A percentile compares a stretch with the other conserved stretches of the same genome.
Conservation (phyloP, 2,888 invertebrate genomes). For the Tinea pellionella region DNA sequence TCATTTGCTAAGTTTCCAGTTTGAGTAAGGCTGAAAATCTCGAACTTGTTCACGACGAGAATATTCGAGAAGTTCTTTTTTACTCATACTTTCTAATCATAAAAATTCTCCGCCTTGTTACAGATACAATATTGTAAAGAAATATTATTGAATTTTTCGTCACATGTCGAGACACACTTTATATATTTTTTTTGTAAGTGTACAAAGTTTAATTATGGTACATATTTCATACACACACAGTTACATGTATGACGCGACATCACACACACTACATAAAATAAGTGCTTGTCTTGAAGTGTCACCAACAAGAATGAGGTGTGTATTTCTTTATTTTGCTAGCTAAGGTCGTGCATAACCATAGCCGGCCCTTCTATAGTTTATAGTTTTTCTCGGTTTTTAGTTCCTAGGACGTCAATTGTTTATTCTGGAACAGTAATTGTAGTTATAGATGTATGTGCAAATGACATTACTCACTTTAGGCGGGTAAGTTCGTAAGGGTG, state of each 20-base stretch:
- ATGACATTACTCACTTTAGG: conserved; percentile 2
- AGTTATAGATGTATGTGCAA: neutral
- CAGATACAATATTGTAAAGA: neutral
- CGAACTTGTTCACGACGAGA: conserved; percentile 17
- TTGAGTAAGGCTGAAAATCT: conserved; percentile 55
- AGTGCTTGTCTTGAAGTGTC: no score
- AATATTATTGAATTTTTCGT: no score
- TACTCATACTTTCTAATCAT: conserved; percentile 8
- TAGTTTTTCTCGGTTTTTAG: neutral
- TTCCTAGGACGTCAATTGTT: neutral
- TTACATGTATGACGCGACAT: no score
- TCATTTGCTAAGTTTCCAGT: conserved; percentile 60
- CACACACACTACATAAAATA: no score
- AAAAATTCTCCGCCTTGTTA: no score
- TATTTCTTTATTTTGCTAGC: no score
- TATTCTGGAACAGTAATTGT: neutral
- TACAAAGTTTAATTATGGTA: no score
- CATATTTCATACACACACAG: no score
- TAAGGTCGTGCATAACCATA: no score
- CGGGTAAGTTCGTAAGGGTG: neutral
- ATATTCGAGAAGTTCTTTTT: conserved; percentile 11
- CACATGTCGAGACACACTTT: no score
- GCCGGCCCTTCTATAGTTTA: neutral
- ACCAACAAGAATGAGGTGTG: no score
- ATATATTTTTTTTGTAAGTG: no score